A percentile compares a stretch with the other conserved stretches of the same genome.
phyloP scores from a whole-genome alignment of 2,113 vertebrate genomes.

The Crypturellus undulatus region DNA sequence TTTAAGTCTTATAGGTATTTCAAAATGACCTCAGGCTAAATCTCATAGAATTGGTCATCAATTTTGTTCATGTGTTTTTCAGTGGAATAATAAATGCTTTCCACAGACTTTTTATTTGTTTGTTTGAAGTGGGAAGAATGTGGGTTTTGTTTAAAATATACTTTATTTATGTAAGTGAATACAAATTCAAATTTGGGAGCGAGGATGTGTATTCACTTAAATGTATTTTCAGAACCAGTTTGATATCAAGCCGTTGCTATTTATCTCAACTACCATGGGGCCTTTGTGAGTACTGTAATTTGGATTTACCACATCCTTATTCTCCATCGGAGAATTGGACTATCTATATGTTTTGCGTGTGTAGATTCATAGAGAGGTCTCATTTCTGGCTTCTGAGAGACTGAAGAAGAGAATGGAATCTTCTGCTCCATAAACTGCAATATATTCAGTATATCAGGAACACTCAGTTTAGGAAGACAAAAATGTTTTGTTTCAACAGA shows the following conservation, averaged over 20 bases:
- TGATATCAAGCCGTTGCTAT: background rate
- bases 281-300: background rate
- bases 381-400: background rate
- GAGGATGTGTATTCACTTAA: background rate
- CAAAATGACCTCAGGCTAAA: background rate
- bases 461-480: background rate
- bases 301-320: background rate
- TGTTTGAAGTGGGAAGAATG: background rate
- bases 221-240: background rate
- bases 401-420: background rate
- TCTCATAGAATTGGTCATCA: background rate
- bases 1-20: background rate
- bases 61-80: background rate
- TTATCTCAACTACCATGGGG: background rate
- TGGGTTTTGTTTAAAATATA: background rate
- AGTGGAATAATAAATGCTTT: background rate
- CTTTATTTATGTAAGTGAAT: background rate
- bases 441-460: background rate
- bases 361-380: background rate
- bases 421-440: background rate
- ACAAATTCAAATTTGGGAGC: background rate
- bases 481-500: background rate
- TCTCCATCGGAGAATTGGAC: background rate
- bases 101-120: background rate
- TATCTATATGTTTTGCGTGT: background rate